Evolutionary conservation across 2,113 vertebrate genomes (phyloP), one percentile per base, ranked within the genome.

Genomic region (Psephotus haematonotus): DNA sequence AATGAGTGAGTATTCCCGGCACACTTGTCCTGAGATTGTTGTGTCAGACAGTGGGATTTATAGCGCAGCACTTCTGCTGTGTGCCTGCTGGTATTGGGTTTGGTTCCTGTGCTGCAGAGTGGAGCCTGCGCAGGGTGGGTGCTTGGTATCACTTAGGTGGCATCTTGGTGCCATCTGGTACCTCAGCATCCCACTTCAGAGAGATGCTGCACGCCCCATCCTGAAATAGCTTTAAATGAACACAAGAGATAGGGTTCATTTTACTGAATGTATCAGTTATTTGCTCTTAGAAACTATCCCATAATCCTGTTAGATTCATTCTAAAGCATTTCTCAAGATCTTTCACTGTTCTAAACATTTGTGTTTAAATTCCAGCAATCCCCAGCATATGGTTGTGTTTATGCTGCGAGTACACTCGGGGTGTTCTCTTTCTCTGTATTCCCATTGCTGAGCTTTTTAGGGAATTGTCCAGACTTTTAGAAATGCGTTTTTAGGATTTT

Each of bases 161-260:
- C 41, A 5, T 7, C 10, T 5, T 14, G 55, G 20, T 59, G 33
- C 33, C 33, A 6, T 13, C 11, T 17, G 11, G 28, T 52, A 52
- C 87, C 52, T 63, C 11, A 39, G 22, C 6, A n/a, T 37, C 53
- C 37, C 11, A 1, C 55, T 24, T 49, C 22, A 69, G 80, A 53
- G 49, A 50, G 33, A 4, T 22, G 2, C 12, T 59, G 2, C 63
- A 13, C 7, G 3, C 13, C 7, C 4, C 9, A 1, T 13, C n/a
- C 1, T 13, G 23, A 55, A 69, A 19, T 4, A 20, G 46, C 29
- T 62, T 18, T 29, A 20, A 68, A 24, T 2, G 19, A 39, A 24
- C 5, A 5, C 33, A 24, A 24, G 20, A 59, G 57, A 10, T 59
- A 24, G 57, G 57, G 57, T 35, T 59, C 57, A 7, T 59, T 59